Percentiles rank a stretch among this genome's conserved stretches.
Conservation (phyloP, 2,888 invertebrate genomes). For the Hyposoter didymator region DNA sequence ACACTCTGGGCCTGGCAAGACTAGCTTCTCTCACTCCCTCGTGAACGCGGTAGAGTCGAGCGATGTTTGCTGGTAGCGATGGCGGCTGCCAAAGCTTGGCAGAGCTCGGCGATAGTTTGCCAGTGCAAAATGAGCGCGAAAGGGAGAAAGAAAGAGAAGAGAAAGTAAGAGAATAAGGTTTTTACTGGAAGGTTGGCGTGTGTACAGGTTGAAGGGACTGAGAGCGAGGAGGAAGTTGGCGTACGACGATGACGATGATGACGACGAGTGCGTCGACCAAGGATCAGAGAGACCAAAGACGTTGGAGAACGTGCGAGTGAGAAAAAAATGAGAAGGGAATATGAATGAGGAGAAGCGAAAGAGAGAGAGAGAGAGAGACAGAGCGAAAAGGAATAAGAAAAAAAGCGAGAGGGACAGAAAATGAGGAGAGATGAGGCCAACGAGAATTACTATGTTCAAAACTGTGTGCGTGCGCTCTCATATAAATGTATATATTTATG, state of each 20-base stretch:
- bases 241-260: conserved; percentile 46
- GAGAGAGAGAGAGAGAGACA: conserved; percentile 53
- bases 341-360: conserved; percentile 41
- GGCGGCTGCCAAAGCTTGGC: conserved; percentile 78
- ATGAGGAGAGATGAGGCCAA: conserved; percentile 71
- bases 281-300: conserved; percentile 35
- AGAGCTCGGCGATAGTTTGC: conserved; percentile 66
- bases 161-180: conserved; percentile 69
- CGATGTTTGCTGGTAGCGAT: conserved; percentile 52
- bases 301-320: conserved; percentile 38
- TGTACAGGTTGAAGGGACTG: conserved; percentile 62
- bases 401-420: conserved; percentile 49
- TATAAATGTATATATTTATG: conserved; percentile 65
- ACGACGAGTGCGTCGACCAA: conserved; percentile 50
- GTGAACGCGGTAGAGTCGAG: conserved; percentile 65
- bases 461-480: neutral
- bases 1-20: conserved; percentile 70
- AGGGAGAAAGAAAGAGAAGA: conserved; percentile 35
- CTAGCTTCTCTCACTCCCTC: conserved; percentile 61
- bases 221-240: conserved; percentile 53
- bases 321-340: conserved; percentile 49
- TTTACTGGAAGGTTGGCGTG: conserved; percentile 65
- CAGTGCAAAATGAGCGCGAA: conserved; percentile 52
- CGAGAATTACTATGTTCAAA: conserved; percentile 78
- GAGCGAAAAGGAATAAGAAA: conserved; percentile 1